phyloP scores from a whole-genome alignment of 1,140 invertebrate genomes.

The Nomia melanderi region DNA sequence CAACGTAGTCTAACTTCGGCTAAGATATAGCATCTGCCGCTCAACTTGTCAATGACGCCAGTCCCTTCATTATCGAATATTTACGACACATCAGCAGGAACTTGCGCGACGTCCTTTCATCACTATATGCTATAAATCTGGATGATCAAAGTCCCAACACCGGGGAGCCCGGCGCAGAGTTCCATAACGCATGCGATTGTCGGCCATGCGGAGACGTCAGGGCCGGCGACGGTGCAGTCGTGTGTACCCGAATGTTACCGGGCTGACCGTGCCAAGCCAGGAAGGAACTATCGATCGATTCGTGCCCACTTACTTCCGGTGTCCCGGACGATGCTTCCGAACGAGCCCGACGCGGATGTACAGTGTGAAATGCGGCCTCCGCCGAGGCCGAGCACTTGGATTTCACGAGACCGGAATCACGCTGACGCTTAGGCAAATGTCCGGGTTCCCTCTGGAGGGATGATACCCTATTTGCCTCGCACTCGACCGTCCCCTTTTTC shows the following conservation, averaged over 20 bases:
- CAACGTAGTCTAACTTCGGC: too few species aligned
- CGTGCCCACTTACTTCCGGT: conserved; percentile 47
- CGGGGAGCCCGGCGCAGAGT: conserved; percentile 14
- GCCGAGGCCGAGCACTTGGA: conserved; percentile 24
- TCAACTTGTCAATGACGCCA: not conserved
- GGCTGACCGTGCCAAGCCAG: conserved; percentile 30
- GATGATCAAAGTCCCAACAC: not conserved
- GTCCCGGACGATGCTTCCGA: conserved; percentile 42
- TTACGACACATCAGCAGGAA: not conserved
- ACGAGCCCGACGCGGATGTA: conserved; percentile 23
- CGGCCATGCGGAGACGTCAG: conserved; percentile 35
- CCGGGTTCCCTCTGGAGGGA: not conserved
- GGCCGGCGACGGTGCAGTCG: not conserved
- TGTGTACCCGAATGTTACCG: conserved; percentile 29
- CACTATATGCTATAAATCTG: not conserved
- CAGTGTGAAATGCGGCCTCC: conserved; percentile 41
- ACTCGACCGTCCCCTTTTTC: not conserved
- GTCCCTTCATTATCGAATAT: not conserved
- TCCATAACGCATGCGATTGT: conserved; percentile 61
- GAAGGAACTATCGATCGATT: conserved; percentile 51
- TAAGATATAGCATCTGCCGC: not conserved
- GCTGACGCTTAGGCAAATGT: conserved; percentile 57
- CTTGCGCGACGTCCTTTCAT: not conserved
- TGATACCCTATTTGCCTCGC: not conserved
- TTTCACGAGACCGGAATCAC: conserved; percentile 44